These are phyloP conservation scores for Heliangelus exortis DNA, from an alignment of 2,797 vertebrate genomes.

Conservation along the genomic window DNA sequence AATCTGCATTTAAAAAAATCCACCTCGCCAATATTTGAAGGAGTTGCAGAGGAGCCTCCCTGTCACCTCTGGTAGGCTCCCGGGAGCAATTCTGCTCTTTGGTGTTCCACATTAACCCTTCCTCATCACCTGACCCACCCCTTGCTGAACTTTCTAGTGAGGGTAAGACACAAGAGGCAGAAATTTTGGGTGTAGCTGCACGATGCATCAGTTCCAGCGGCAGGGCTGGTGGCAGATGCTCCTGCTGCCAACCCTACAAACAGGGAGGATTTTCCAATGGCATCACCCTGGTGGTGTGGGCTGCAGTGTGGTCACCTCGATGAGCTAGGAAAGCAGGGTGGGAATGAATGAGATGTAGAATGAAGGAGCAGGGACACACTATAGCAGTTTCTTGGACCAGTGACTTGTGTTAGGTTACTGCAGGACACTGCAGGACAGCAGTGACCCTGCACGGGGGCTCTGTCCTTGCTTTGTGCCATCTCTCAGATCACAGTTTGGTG, in stretches of 20 bases:
- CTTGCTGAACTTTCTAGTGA: not conserved
- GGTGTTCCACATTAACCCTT: not conserved
- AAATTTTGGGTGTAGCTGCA: not conserved
- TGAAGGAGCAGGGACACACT: not conserved
- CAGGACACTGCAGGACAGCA: not conserved
- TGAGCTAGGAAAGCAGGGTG: not conserved
- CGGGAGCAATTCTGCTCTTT: not conserved
- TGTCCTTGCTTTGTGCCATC: not conserved
- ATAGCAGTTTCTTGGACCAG: not conserved
- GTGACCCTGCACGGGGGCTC: not conserved
- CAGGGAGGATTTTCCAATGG: not conserved
- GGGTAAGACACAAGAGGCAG: not conserved
- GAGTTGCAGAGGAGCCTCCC: not conserved
- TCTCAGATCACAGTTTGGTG: not conserved
- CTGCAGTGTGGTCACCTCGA: not conserved
- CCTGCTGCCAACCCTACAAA: not conserved
- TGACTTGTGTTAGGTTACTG: rapidly evolving
- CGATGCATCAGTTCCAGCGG: not conserved
- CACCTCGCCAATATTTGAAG: not conserved
- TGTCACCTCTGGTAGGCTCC: not conserved
- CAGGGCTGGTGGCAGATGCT: rapidly evolving
- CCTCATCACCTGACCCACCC: not conserved
- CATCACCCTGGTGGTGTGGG: not conserved
- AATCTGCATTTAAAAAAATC: conserved; percentile 31
- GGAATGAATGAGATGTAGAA: not conserved